Conservation (phyloP, 2,113 vertebrate species). For the Neoarius graeffei region DNA sequence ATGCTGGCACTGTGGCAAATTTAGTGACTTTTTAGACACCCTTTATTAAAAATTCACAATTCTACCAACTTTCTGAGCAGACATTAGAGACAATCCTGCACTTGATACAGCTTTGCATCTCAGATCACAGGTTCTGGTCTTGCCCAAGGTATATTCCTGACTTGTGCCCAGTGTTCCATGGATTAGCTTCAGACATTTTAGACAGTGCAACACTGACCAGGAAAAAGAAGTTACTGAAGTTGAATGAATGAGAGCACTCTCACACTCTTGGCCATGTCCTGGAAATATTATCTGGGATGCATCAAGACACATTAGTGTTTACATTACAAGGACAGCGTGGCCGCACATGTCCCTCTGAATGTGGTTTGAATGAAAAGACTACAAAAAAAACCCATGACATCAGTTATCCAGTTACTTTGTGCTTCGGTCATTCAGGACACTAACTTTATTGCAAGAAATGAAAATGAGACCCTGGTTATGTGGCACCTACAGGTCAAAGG, state of each 20-base stretch:
- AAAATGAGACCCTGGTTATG: background rate
- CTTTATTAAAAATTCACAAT: background rate
- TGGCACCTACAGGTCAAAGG: background rate
- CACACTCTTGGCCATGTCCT: background rate
- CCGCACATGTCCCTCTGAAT: background rate
- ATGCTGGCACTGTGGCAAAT: background rate
- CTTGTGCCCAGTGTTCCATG: background rate
- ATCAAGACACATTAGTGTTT: background rate
- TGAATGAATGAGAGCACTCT: background rate
- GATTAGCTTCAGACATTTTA: background rate
- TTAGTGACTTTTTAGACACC: background rate
- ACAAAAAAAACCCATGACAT: background rate
- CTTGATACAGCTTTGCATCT: background rate
- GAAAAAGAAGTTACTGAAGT: background rate
- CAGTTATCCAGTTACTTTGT: background rate
- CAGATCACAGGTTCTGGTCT: background rate
- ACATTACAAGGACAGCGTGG: background rate
- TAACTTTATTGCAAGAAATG: background rate
- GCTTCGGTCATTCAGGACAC: background rate
- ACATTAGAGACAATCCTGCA: background rate
- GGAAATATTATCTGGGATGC: background rate
- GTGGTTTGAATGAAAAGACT: background rate
- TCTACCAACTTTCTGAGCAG: background rate
- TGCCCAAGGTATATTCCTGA: background rate
- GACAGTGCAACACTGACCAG: background rate